Evolutionary conservation across 2,888 invertebrate genomes (phyloP), one percentile per base, ranked within the genome.

Genomic region (Cotesia congregata): DNA sequence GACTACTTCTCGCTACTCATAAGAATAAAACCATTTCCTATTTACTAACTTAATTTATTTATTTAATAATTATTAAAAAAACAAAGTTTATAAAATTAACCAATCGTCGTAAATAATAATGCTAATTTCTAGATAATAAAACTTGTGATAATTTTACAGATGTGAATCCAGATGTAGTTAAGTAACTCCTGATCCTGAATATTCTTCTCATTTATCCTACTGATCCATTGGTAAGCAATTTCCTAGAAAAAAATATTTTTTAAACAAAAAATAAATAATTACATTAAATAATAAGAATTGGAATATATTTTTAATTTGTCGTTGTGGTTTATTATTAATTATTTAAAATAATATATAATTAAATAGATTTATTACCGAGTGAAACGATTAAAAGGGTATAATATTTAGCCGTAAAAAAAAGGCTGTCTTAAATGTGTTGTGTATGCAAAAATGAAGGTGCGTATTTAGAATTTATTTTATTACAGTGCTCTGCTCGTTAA

Each of bases 1-100:
- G 82, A 79, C 85, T 64, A 77, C 84, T 40, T 80, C 85, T 59
- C 85, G 86, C 75, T 86, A 83, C 76, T 75, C 86, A 75, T 86
- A 83, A 82, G 50, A 12, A 38, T 41, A 61, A 60, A 50, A 60
- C 15, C 62, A 17, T 65, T 41, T 30, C 12, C 17, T 7, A 64
- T 62, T 70, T 39, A 72, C 20, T 17, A 64, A 62, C 62, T 61
- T 61, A 39, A n/a, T 61, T 17, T 60, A 61, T n/a, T 15, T 4
- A 17, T 60, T 60, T 38, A 61, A 12, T 38, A 60, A 17, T 59
- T 60, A 59, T 38, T 39, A 30, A 30, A 3, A 3, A 30, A 30
- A 4, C 30, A 30, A 30, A 30, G 30, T 30, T 30, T 30, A 30
- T 30, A 30, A 30, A 30, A 30, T 30, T 30, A 50, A 50, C 4